Evolutionary conservation across 2,797 vertebrate genomes (phyloP), one percentile per base, ranked within the genome.

Genomic region (Pipistrellus nathusii): DNA sequence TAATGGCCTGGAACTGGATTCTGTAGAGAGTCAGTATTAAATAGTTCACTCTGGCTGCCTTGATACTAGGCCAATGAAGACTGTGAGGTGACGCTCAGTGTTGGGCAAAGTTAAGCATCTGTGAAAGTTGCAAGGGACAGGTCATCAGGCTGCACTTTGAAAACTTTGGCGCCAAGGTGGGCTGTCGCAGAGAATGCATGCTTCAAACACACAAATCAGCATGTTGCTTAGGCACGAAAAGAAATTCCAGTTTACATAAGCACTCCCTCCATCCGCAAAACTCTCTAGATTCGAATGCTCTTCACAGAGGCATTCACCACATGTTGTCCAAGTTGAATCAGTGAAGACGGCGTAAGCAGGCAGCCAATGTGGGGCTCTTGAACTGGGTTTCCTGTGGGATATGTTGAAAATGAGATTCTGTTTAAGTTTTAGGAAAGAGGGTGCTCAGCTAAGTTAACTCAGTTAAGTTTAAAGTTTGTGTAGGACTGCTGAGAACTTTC

Each of bases 391-490:
- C 75, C 44, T 1, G 0, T 41, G 62, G 66, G 53, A 83, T 84
- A 64, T 6, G 12, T 69, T 62, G 41, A 82, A 64, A 80, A 55
- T n/a, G 59, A 84, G 32, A 86, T 69, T 68, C 85, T 55, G 18
- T 48, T 62, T 85, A 51, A 55, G 57, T 89, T 92, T 96, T 32
- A 77, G 86, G 68, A 68, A 77, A 57, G 4, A 38, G 35, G n/a
- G 5, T 17, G 7, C 25, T 87, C 55, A 35, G 81, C 38, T 38
- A 78, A 64, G 13, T 77, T 57, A 85, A 77, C 21, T 71, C 30
- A 75, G 69, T 44, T 66, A 71, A 91, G 51, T 90, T 88, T 62
- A 41, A 93, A 71, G 66, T 94, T 94, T 92, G 20, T 12, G 30
- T 25, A 84, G 80, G 68, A 21, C 86, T 57, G 85, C 38, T 15